Percentiles rank a stretch among this genome's conserved stretches.
Evolutionary conservation across 2,113 vertebrate genomes (phyloP).

Genomic region (Porphyrio hochstetteri): DNA sequence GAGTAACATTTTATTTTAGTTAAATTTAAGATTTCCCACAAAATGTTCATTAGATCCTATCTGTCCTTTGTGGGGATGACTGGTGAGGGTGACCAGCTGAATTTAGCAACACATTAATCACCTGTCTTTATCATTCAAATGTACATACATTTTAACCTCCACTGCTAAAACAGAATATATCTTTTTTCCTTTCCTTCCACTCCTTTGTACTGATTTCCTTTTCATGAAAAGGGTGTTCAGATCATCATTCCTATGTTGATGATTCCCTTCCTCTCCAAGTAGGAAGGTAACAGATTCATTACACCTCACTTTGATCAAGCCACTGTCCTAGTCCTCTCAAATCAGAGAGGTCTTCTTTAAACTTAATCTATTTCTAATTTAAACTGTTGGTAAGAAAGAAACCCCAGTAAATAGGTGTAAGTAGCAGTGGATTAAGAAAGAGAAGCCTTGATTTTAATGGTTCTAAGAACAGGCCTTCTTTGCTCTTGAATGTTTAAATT

Average conservation of each 20-base stretch:
- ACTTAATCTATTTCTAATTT: neutral
- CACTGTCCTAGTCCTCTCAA: neutral
- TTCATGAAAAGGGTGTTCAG: neutral
- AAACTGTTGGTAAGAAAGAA: neutral
- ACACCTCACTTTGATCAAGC: neutral
- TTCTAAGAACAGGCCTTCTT: neutral
- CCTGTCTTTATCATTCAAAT: fast-evolving
- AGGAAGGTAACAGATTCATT: neutral
- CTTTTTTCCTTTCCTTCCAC: neutral
- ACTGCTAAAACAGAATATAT: neutral
- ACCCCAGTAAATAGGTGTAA: neutral
- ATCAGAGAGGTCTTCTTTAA: neutral
- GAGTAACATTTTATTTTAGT: neutral
- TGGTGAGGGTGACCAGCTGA: neutral
- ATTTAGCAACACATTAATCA: neutral
- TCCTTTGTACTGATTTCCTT: neutral
- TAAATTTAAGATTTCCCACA: neutral
- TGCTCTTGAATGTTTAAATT: neutral
- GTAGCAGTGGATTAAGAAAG: neutral
- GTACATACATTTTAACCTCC: neutral
- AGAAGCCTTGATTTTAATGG: neutral
- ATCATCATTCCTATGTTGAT: neutral
- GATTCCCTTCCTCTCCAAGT: neutral
- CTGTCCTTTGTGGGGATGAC: neutral
- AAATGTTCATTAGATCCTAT: neutral